Conservation (phyloP, 2,888 invertebrate genomes). For the Dioctria rufipes region DNA sequence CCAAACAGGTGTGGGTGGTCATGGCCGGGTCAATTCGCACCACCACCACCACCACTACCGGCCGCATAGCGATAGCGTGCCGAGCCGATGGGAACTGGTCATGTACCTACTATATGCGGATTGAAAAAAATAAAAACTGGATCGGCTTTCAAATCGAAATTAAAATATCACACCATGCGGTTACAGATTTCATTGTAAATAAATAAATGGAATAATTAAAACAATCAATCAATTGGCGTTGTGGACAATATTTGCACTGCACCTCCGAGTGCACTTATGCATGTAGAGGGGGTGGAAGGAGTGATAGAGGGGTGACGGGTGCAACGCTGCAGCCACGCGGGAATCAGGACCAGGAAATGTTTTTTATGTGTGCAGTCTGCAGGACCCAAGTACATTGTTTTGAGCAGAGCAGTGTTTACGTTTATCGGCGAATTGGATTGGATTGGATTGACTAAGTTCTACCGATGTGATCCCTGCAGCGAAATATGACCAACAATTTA, state of each 20-base stretch:
- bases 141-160: conserved; percentile 52
- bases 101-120: conserved; percentile 19
- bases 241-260: conserved; percentile 52
- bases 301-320: not conserved
- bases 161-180: conserved; percentile 56
- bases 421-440: conserved; percentile 15
- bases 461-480: conserved; percentile 32
- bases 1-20: not conserved
- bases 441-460: conserved; percentile 30
- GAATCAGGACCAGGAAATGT: not conserved
- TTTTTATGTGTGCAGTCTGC: conserved; percentile 10
- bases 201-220: conserved; percentile 58
- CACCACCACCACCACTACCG: not conserved
- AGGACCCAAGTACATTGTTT: conserved; percentile 39
- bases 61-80: not conserved
- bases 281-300: not conserved
- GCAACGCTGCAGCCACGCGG: not conserved
- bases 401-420: conserved; percentile 42
- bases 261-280: conserved; percentile 17
- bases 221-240: conserved; percentile 56
- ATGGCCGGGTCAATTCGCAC: not conserved
- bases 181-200: conserved; percentile 57
- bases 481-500: conserved; percentile 42
- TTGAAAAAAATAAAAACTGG: conserved; percentile 53
- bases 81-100: not conserved